These are phyloP conservation scores for Centroberyx gerrardi DNA, from an alignment of 2,797 vertebrate genomes.

Conservation along the genomic window DNA sequence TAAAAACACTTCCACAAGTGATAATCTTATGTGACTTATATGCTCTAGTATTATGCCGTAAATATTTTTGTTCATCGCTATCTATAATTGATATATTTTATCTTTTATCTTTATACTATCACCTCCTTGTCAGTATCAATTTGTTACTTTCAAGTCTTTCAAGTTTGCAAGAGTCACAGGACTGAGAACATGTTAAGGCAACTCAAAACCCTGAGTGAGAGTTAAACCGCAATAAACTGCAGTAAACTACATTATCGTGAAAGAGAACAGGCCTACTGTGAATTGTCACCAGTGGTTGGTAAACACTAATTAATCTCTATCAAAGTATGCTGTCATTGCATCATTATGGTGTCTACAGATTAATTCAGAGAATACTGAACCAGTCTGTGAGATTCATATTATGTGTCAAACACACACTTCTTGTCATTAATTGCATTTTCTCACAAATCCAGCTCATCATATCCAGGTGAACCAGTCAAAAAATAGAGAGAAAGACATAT, in stretches of 20 bases:
- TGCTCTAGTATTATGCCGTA: neutral
- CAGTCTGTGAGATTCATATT: neutral
- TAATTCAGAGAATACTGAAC: constrained; percentile 1
- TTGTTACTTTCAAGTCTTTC: constrained; percentile 57
- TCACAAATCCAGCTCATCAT: neutral
- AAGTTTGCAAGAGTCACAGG: constrained; percentile 40
- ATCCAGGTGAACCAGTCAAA: constrained; percentile 10
- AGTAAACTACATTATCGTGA: constrained; percentile 58
- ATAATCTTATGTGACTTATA: constrained; percentile 2
- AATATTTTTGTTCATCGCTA: neutral
- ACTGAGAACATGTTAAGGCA: constrained; percentile 78
- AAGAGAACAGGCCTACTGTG: constrained; percentile 52
- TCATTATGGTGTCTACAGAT: neutral
- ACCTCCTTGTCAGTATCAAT: neutral
- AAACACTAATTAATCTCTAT: constrained; percentile 6
- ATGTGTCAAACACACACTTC: constrained; percentile 6
- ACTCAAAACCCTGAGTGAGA: constrained; percentile 70
- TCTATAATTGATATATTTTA: neutral
- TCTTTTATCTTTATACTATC: constrained; percentile 12
- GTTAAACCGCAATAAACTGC: constrained; percentile 64
- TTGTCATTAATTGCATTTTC: neutral
- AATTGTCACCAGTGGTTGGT: constrained; percentile 4
- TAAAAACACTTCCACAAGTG: constrained; percentile 59
- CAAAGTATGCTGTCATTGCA: neutral
- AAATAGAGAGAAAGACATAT: constrained; percentile 26